These are phyloP conservation scores for Poliocrania exsul DNA, from an alignment of 2,797 vertebrate species.

Conservation along the genomic window DNA sequence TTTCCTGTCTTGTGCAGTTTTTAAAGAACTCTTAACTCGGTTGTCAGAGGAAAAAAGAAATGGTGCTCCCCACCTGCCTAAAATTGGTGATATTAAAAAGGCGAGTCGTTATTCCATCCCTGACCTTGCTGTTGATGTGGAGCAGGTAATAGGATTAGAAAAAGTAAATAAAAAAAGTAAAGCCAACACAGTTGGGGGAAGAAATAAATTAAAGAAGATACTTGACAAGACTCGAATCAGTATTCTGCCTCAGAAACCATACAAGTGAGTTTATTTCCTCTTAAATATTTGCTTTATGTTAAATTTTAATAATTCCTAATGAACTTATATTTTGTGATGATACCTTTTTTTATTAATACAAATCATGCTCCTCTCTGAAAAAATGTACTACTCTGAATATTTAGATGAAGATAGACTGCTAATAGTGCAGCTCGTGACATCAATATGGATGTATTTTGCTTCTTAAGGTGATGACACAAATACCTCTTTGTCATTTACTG, in stretches of 20 bases:
- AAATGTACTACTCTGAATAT: neutral
- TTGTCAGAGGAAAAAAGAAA: conserved; percentile 96
- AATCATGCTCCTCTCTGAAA: neutral
- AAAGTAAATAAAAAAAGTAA: conserved; percentile 97
- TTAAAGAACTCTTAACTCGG: conserved; percentile 94
- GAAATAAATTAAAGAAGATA: conserved; percentile 99
- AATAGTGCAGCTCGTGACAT: neutral
- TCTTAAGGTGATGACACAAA: neutral
- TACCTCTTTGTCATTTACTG: neutral
- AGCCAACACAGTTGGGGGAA: conserved; percentile 92
- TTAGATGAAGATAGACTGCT: neutral
- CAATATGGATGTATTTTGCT: neutral
- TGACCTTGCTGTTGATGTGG: conserved; percentile 96
- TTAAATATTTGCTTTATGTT: neutral
- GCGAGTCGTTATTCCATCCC: conserved; percentile 97
- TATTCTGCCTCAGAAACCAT: conserved; percentile 98
- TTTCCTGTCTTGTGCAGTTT: conserved; percentile 80
- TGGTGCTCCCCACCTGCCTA: conserved; percentile 94
- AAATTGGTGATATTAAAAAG: conserved; percentile 98
- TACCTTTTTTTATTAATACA: neutral
- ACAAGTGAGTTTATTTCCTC: conserved; percentile 86
- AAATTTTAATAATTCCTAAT: neutral
- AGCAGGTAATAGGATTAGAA: conserved; percentile 96
- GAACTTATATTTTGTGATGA: neutral
- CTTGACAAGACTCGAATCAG: conserved; percentile 98